Evolutionary conservation across 2,888 invertebrate genomes (phyloP).

Genomic region (Platycheirus rosarum): DNA sequence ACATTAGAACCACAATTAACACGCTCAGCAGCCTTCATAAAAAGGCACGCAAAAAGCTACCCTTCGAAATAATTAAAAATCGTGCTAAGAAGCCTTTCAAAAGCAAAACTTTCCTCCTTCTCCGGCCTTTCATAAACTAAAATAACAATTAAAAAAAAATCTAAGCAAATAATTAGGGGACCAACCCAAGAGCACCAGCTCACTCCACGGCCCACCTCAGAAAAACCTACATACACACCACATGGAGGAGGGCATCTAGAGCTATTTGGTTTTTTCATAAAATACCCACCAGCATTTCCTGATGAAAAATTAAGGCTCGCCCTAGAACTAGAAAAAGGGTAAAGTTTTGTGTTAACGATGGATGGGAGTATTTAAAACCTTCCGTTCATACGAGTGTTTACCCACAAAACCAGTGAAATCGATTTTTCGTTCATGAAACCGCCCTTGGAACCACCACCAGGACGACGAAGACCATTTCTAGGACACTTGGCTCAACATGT

Average conservation of each 20-base stretch:
- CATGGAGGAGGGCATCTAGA: not conserved
- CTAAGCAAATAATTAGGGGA: slow-evolving; percentile 29
- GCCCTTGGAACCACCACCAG: not conserved
- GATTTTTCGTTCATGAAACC: slow-evolving; percentile 12
- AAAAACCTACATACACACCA: not conserved
- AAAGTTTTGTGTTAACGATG: slow-evolving; percentile 29
- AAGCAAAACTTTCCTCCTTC: not conserved
- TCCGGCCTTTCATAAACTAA: slow-evolving; percentile 1
- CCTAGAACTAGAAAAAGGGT: slow-evolving; percentile 36
- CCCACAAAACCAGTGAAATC: slow-evolving; percentile 15
- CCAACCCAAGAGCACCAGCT: not conserved
- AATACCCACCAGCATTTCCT: slow-evolving; percentile 14
- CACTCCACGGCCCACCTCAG: not conserved
- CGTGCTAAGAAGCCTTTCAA: slow-evolving; percentile 2
- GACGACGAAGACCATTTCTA: not conserved
- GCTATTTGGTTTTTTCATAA: not conserved
- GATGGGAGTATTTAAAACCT: slow-evolving; percentile 34
- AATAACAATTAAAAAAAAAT: not conserved
- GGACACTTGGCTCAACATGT: slow-evolving; percentile 30
- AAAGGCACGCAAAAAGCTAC: too few species aligned
- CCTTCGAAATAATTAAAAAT: not conserved
- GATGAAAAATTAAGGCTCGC: slow-evolving; percentile 35
- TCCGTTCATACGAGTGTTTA: not conserved
- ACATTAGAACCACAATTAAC: too few species aligned
- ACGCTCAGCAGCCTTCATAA: too few species aligned